These are phyloP conservation scores for Rhombomys opimus DNA, from an alignment of 2,113 vertebrate genomes.

Conservation along the genomic window DNA sequence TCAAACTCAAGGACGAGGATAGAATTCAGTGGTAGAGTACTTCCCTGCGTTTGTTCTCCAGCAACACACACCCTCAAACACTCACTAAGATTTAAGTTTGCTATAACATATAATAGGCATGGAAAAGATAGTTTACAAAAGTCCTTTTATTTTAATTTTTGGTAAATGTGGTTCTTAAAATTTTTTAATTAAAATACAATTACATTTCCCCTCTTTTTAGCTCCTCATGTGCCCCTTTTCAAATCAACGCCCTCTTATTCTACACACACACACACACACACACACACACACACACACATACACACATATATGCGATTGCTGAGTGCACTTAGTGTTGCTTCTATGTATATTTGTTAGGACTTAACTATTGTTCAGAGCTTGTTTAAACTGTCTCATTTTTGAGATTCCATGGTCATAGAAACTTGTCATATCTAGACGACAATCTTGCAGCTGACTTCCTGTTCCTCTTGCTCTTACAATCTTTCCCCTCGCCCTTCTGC, in stretches of 20 bases:
- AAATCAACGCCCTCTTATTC: background rate
- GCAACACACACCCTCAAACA: background rate
- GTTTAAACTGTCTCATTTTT: background rate
- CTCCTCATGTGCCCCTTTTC: background rate
- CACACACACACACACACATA: background rate
- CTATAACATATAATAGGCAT: background rate
- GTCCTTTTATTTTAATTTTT: background rate
- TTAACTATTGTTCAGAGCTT: background rate
- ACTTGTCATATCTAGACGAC: background rate
- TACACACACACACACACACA: too few relatives aligned
- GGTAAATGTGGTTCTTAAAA: background rate
- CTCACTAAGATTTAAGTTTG: slow-evolving; percentile 13
- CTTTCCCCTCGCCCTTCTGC: background rate
- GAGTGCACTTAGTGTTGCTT: background rate
- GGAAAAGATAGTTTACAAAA: background rate
- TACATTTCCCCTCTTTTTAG: background rate
- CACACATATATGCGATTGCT: background rate
- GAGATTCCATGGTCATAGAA: background rate
- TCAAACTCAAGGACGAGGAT: background rate
- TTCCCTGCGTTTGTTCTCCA: background rate
- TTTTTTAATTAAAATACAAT: background rate
- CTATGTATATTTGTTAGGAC: background rate
- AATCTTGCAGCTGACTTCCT: background rate
- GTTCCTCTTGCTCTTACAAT: background rate
- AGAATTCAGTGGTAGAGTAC: background rate